Base-by-base conservation (phyloP, 2,113 vertebrate genomes). In the Zapornia atra region DNA sequence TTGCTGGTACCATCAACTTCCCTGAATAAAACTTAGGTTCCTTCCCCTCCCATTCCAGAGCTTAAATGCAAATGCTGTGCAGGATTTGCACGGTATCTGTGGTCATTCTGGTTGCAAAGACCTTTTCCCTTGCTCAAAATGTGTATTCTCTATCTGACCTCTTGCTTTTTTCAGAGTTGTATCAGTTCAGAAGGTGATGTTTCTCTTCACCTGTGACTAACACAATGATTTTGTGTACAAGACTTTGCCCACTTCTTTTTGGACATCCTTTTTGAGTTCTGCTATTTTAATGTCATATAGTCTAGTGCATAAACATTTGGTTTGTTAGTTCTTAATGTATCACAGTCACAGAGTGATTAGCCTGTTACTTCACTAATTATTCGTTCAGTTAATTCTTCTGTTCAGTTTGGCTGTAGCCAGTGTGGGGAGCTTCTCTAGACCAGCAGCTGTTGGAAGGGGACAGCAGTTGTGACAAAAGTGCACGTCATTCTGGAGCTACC, bases 321-420 rank as follows among this genome's bases (percentile, higher is more conserved):
- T 60, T 81, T 66, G 64, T 53, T 87, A 31, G 4, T 83, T 88
- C 60, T 50, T 34, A 26, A 26, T 28, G 46, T 54, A 38, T 87
- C 29, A 11, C 63, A 53, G 70, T 53, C 36, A 69, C 63, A n/a
- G 8, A 65, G 78, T 65, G 70, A 89, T 69, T 77, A 88, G 63
- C 44, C 9, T 48, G 36, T 76, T 72, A 64, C 79, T 91, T 76
- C 59, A 53, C 46, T 92, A 69, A 94, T 95, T 68, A 87, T 54
- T 84, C 82, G 77, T 82, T 94, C 57, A 44, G 2, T 95, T 91
- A 71, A 53, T 91, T 86, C 42, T 88, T 90, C 66, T 72, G 66
- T 90, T 96, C 26, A 9, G 14, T 94, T 95, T 77, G 66, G 44
- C 73, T 81, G 68, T 73, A 83, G 80, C 64, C 82, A 1, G 77